A percentile compares a stretch with the other conserved stretches of the same genome.
phyloP scores from a whole-genome alignment of 2,888 invertebrate species.

The Microdon myrmicae region DNA sequence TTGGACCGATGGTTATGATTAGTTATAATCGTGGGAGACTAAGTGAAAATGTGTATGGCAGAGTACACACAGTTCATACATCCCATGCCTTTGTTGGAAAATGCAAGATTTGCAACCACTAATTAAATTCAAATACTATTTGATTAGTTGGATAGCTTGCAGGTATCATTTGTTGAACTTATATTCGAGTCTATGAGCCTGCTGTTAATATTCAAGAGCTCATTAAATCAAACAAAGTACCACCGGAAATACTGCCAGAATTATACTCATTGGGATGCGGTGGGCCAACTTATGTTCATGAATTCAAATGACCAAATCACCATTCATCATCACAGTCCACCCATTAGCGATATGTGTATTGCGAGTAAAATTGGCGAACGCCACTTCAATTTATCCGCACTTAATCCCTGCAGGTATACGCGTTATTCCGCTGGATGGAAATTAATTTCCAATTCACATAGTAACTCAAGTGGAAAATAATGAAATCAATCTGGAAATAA shows the following conservation, averaged over 20 bases:
- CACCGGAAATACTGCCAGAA: slow-evolving; percentile 1
- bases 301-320: slow-evolving; percentile 27
- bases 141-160: background rate
- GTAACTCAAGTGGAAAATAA: slow-evolving; percentile 31
- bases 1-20: too few relatives aligned
- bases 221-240: slow-evolving; percentile 36
- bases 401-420: too few relatives aligned
- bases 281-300: slow-evolving; percentile 9
- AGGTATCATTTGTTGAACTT: background rate
- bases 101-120: slow-evolving; percentile 9
- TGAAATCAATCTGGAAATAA: slow-evolving; percentile 27
- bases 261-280: too few relatives aligned
- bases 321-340: slow-evolving; percentile 23
- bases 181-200: slow-evolving; percentile 28
- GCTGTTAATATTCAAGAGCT: slow-evolving; percentile 36
- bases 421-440: slow-evolving; percentile 12
- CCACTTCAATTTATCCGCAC: slow-evolving; percentile 1
- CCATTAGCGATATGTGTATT: background rate
- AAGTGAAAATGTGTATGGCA: too few relatives aligned
- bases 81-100: background rate
- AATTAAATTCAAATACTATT: slow-evolving; percentile 26
- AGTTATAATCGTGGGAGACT: too few relatives aligned
- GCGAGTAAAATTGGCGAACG: background rate
- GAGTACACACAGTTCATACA: too few relatives aligned
- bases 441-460: slow-evolving; percentile 38